Conservation (phyloP, 2,797 vertebrate species). For the Acropternis orthonyx region DNA sequence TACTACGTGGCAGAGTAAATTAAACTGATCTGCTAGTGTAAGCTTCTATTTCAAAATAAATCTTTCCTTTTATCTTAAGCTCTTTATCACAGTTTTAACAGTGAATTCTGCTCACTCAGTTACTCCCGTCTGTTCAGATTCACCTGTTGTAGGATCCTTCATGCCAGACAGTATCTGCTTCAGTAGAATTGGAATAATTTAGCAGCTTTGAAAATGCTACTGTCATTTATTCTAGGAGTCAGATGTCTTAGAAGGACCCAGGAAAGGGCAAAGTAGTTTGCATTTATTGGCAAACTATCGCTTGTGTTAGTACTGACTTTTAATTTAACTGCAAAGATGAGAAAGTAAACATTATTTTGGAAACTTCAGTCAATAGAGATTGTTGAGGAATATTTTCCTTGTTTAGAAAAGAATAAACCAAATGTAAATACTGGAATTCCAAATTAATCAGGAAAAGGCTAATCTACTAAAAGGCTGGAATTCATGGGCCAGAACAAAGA, state of each 20-base stretch:
- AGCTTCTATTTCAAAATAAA: constrained; percentile 44
- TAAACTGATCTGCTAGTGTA: constrained; percentile 22
- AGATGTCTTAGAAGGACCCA: not conserved
- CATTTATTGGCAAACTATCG: constrained; percentile 19
- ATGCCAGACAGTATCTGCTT: constrained; percentile 2
- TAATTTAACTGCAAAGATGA: not conserved
- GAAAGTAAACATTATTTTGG: not conserved
- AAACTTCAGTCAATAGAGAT: not conserved
- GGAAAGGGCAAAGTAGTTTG: constrained; percentile 39
- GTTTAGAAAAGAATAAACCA: not conserved
- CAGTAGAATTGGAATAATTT: constrained; percentile 42
- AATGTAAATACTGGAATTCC: not conserved
- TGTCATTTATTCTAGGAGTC: constrained; percentile 22
- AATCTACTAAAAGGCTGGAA: not conserved
- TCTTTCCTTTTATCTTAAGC: constrained; percentile 48
- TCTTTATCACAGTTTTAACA: constrained; percentile 27
- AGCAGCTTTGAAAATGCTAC: constrained; percentile 29
- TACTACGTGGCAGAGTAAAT: constrained; percentile 22
- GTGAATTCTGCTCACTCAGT: constrained; percentile 4
- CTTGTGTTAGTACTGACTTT: not conserved
- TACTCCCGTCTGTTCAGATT: constrained; percentile 32
- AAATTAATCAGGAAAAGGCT: fast-evolving
- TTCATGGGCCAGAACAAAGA: not conserved
- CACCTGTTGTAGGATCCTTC: constrained; percentile 4
- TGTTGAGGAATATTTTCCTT: not conserved